Base-by-base conservation (phyloP, 2,888 invertebrate genomes). In the Pristionchus maxplancki region DNA sequence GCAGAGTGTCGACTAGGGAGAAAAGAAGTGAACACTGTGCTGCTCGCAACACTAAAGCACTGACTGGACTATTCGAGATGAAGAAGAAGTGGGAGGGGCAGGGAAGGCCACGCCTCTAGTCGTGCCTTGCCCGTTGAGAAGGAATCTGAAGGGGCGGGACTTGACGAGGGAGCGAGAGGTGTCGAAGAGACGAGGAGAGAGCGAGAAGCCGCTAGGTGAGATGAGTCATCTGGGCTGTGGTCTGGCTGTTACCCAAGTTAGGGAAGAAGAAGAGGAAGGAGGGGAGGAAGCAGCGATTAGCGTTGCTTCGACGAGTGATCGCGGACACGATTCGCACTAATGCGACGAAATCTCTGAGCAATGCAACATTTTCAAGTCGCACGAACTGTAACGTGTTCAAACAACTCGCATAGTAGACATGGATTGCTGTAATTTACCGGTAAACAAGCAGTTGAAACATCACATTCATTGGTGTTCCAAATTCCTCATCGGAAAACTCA, bases 211-310 rank as follows among this genome's bases (percentile, higher is more conserved):
- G 24, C 40, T 40, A n/a, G 40, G 20, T 20, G 71, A 67, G 67
- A 67, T 67, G 67, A 74, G 40, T 74, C 71, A 74, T 15, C 71
- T 17, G 64, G 64, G 64, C 31, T 50, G 53, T 83, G 50, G 83
- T 24, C 31, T 62, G 37, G 48, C 84, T 24, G 58, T n/a, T 58
- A 6, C 28, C 24, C 58, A 20, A 82, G 58, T 24, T 28, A 37
- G n/a, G 28, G 34, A n/a, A 31, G 31, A 81, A 81, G 81, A n/a
- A n/a, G n/a, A n/a, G n/a, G n/a, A 44, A 15, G 24, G 50, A 40
- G 34, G n/a, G 24, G 62, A 31, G 58, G 64, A 64, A 64, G 64
- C 64, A 5, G 64, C 28, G 64, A 64, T 64, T 28, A 64, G 64
- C 64, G 28, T 31, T 64, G 64, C 15, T 64, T 58, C 58, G 58